Base-by-base conservation (phyloP, 2,113 vertebrate species). In the Nothoprocta pentlandii region DNA sequence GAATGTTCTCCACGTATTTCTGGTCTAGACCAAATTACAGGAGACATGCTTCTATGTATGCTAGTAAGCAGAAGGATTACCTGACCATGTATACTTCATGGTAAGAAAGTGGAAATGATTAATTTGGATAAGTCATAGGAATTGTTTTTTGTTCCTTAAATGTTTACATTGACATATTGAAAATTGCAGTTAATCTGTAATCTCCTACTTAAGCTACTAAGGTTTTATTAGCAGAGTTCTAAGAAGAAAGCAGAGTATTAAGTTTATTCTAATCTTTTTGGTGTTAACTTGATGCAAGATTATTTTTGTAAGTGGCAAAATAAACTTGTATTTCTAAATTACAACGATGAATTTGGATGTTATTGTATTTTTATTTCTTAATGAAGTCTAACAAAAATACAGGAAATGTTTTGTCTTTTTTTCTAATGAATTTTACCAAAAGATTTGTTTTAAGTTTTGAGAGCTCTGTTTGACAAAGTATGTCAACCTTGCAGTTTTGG, bases 221-320 rank as follows among this genome's bases (percentile, higher is more conserved):
- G 39, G 23, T 70, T 44, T 71, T 78, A 90, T 64, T 92, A 92
- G 51, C 64, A 61, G 70, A 80, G 64, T 46, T 76, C 46, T 76
- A 22, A 61, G 64, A 83, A 75, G 66, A 67, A 75, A 92, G 51
- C 79, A 54, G 59, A 26, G 80, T 63, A 22, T 2, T 78, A 6
- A 10, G 15, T 82, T 86, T 90, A 90, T 95, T 94, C 88, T 49
- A 20, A 92, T 93, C 74, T 83, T 80, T 83, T 76, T 77, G 71
- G 26, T 86, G 80, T 88, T 77, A 82, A 90, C 54, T 83, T 78
- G 30, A 76, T 91, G 82, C 49, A 67, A 58, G 80, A 82, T 36
- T 76, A 30, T 77, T 94, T 84, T 69, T 39, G 34, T 11, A 90
- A 77, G 46, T 56, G 80, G 67, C 64, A 74, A 90, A 90, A 25